Evolutionary conservation across 2,888 invertebrate genomes (phyloP).

Genomic region (Drosophila phalerata): DNA sequence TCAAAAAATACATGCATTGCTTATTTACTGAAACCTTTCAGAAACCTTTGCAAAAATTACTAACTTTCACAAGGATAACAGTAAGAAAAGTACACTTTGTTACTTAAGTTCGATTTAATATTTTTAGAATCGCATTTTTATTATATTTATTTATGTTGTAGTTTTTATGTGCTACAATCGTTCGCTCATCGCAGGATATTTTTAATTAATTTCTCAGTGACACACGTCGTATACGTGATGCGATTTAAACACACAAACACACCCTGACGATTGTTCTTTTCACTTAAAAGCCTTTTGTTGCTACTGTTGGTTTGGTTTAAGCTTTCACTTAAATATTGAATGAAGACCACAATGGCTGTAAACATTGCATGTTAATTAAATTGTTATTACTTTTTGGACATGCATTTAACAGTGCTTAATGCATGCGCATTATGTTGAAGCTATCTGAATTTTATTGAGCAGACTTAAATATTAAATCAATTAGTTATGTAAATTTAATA

Average conservation of each 20-base stretch:
- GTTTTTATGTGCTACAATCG: slow-evolving; percentile 5
- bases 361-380: slow-evolving; percentile 42
- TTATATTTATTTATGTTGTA: background rate
- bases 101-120: background rate
- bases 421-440: background rate
- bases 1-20: background rate
- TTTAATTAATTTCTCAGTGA: slow-evolving; percentile 36
- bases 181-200: slow-evolving; percentile 13
- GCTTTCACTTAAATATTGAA: slow-evolving; percentile 32
- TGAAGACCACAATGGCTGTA: slow-evolving; percentile 18
- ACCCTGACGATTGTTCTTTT: slow-evolving; percentile 1
- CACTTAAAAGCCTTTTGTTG: slow-evolving; percentile 7
- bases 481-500: background rate
- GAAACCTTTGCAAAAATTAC: background rate
- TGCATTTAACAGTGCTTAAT: slow-evolving; percentile 9
- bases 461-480: slow-evolving; percentile 13
- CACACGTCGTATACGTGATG: slow-evolving; percentile 25
- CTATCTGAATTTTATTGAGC: background rate
- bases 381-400: slow-evolving; percentile 14
- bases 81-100: background rate
- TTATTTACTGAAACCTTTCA: background rate
- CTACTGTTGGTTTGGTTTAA: slow-evolving; percentile 12
- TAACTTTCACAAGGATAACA: background rate
- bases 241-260: slow-evolving; percentile 17
- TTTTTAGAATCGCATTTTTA: background rate